phyloP scores from a whole-genome alignment of 2,797 vertebrate genomes.

The Poeciliopsis gracilis region DNA sequence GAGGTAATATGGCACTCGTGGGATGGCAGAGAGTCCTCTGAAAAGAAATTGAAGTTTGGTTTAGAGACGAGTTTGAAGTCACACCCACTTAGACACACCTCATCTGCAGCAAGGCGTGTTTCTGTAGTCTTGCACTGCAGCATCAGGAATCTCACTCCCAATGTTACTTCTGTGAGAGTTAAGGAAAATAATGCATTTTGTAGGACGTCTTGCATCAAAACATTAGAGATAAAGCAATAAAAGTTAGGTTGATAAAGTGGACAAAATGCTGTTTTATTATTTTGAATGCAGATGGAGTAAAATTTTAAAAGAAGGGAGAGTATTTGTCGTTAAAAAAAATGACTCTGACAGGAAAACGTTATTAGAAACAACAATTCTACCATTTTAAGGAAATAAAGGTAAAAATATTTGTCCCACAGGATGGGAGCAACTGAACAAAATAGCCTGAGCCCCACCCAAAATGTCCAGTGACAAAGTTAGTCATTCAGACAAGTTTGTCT shows the following conservation, averaged over 20 bases:
- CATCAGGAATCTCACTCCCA: neutral
- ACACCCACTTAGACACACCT: conserved; percentile 42
- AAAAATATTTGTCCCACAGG: too few species aligned
- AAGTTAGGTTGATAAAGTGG: too few species aligned
- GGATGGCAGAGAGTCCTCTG: conserved; percentile 41
- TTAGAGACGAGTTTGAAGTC: conserved; percentile 26
- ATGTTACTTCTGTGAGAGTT: neutral
- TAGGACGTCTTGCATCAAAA: neutral
- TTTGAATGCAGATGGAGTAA: neutral
- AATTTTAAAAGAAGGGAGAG: neutral
- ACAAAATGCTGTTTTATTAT: neutral
- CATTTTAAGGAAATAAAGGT: neutral
- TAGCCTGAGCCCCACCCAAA: neutral
- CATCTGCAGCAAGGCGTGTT: conserved; percentile 7
- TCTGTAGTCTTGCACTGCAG: neutral
- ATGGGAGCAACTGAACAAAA: neutral
- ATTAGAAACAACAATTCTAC: neutral
- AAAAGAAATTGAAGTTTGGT: conserved; percentile 20
- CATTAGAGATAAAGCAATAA: neutral
- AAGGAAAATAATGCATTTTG: neutral
- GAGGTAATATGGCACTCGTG: conserved; percentile 15
- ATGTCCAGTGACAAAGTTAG: neutral
- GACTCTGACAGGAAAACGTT: neutral
- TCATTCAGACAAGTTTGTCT: neutral
- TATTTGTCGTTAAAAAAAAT: neutral